A percentile compares a stretch with the other conserved stretches of the same genome.
These are phyloP conservation scores for Balanococcus diminutus DNA, from an alignment of 2,888 invertebrate genomes.

Conservation along the genomic window DNA sequence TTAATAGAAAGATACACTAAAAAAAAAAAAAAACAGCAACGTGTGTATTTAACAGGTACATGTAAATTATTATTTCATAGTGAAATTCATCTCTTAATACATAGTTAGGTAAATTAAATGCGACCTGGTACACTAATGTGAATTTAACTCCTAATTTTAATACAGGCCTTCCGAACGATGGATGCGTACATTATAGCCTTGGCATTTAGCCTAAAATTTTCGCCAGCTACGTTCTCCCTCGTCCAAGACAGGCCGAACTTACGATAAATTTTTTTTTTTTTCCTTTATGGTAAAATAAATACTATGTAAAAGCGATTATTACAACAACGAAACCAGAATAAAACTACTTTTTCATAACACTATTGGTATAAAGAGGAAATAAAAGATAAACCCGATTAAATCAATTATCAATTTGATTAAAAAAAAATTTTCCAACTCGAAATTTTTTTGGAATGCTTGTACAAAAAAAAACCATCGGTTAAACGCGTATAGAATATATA, in stretches of 20 bases:
- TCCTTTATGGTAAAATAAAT: constrained; percentile 46
- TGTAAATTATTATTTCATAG: constrained; percentile 37
- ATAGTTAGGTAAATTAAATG: constrained; percentile 54
- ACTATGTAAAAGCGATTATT: constrained; percentile 3
- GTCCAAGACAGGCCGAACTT: constrained; percentile 5
- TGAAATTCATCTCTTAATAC: constrained; percentile 48
- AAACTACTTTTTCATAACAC: constrained; percentile 24
- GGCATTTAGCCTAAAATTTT: constrained; percentile 13
- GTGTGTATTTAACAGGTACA: constrained; percentile 55
- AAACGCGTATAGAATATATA: neutral
- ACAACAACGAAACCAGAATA: neutral
- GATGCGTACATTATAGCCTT: neutral
- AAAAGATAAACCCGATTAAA: constrained; percentile 11
- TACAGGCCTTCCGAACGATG: constrained; percentile 3
- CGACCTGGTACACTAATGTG: constrained; percentile 54
- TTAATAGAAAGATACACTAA: neutral
- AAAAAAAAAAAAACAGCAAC: constrained; percentile 39
- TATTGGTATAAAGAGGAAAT: constrained; percentile 36
- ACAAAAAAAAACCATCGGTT: constrained; percentile 25
- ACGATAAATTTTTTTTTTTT: constrained; percentile 1
- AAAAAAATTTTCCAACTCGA: neutral
- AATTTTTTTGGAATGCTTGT: constrained; percentile 49
- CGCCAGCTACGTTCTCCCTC: neutral
- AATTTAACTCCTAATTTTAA: constrained; percentile 44
- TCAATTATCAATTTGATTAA: constrained; percentile 43